Evolutionary conservation across 92 coral and sea anemone species (phyloP), one percentile per base, ranked within the genome.

Genomic region (Blastomussa wellsi): DNA sequence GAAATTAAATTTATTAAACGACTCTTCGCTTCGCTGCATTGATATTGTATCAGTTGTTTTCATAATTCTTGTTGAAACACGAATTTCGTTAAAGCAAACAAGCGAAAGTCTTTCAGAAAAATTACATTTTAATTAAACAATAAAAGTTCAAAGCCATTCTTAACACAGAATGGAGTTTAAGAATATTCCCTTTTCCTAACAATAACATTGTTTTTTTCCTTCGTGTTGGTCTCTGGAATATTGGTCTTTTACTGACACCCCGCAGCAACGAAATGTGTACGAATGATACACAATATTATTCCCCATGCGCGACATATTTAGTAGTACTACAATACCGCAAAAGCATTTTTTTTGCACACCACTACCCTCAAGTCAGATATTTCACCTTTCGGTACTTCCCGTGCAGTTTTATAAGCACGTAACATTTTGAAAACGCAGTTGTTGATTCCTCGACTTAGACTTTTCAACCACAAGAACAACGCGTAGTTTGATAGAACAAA

Each of bases 161-260:
- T n/a, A 70, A 29, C 37, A 6, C 48, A 70, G 13, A 37, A 33
- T 1, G 44, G 17, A 3, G 75, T 70, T 70, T 15, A 5, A 70
- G 19, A 60, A 79, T 37, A 1, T n/a, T 39, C 64, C 57, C 51
- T 29, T 79, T 37, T 16, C 53, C 55, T 14, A n/a, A 17, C 38
- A 22, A n/a, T 79, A 35, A 9, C 68, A 12, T 32, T 77, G 68
- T 55, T 77, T 28, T 55, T 77, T 28, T 20, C n/a, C 83, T 60
- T 64, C 33, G 72, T 39, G 72, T 60, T 36, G 82, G 72, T n/a
- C 72, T 1, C 35, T 13, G 29, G 13, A 77, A 77, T 77, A 79
- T 79, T 79, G 73, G 55, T 60, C 83, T 79, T 79, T 26, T 35
- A 20, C 72, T 20, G 19, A 79, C 38, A 62, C 70, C 72, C 37